Evolutionary conservation across 2,797 vertebrate genomes (phyloP).

Genomic region (Percopsis omiscomaycus): DNA sequence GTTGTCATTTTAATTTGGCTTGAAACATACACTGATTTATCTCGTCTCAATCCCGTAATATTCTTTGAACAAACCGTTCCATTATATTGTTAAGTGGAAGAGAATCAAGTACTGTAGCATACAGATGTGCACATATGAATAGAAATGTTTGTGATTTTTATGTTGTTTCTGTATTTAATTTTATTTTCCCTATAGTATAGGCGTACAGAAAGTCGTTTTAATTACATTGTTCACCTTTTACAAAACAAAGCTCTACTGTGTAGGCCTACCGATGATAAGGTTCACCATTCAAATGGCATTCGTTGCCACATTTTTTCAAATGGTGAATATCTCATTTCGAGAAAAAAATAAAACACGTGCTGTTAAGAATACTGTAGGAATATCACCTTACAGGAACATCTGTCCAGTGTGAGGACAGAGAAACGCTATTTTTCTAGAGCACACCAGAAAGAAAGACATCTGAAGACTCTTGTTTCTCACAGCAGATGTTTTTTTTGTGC

Average conservation of each 20-base stretch:
- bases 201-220: slow-evolving; percentile 3
- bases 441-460: slow-evolving; percentile 12
- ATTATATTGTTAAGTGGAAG: not conserved
- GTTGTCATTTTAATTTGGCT: slow-evolving; percentile 6
- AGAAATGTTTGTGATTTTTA: slow-evolving; percentile 13
- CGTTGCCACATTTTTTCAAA: not conserved
- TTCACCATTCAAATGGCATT: too few species aligned
- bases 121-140: slow-evolving; percentile 9
- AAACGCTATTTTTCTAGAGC: slow-evolving; percentile 81
- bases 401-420: slow-evolving; percentile 75
- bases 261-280: too few species aligned
- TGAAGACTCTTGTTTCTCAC: slow-evolving; percentile 68
- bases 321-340: not conserved
- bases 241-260: not conserved
- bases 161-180: slow-evolving; percentile 13
- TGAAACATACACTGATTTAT: not conserved
- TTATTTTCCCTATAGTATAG: not conserved
- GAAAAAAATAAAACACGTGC: too few species aligned
- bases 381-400: slow-evolving; percentile 16
- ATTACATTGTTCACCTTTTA: not conserved
- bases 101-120: slow-evolving; percentile 3
- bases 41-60: too few species aligned
- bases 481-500: slow-evolving; percentile 78
- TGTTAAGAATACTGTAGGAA: too few species aligned
- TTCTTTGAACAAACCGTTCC: too few species aligned